phyloP scores from a whole-genome alignment of 2,113 vertebrate species.

The Coreoperca whiteheadi region DNA sequence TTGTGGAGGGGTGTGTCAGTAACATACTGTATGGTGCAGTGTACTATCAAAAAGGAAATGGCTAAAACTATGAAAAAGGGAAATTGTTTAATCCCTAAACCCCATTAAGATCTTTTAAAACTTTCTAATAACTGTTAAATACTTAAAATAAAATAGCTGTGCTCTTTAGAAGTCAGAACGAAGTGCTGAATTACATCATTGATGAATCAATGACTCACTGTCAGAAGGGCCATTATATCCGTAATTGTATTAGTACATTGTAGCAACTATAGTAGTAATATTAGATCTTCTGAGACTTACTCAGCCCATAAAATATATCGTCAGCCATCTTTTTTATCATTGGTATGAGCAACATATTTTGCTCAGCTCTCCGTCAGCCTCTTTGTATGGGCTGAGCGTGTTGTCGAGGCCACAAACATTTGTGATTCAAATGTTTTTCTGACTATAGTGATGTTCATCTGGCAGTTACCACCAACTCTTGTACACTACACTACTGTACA shows the following conservation, averaged over 20 bases:
- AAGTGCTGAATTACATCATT: not conserved
- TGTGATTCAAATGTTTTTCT: constrained; percentile 33
- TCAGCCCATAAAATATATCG: not conserved
- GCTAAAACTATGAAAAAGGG: not conserved
- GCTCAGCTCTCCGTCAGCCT: not conserved
- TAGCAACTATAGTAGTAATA: not conserved
- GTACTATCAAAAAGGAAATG: not conserved
- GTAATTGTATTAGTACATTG: not conserved
- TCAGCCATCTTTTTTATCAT: not conserved
- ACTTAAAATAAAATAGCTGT: not conserved
- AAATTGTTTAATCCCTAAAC: not conserved
- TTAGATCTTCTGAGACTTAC: not conserved
- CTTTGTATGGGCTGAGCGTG: not conserved
- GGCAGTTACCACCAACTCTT: not conserved
- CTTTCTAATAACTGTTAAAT: not conserved
- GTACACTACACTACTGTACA: not conserved
- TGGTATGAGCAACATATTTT: not conserved
- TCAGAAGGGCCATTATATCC: not conserved
- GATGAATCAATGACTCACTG: not conserved
- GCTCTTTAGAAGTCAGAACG: not conserved
- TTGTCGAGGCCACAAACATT: constrained; percentile 20
- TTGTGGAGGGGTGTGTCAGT: not conserved
- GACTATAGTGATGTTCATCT: constrained; percentile 2
- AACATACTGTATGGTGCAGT: not conserved
- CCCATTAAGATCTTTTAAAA: not conserved